phyloP scores from a whole-genome alignment of 2,113 vertebrate species.

The Emydura subglobosa region DNA sequence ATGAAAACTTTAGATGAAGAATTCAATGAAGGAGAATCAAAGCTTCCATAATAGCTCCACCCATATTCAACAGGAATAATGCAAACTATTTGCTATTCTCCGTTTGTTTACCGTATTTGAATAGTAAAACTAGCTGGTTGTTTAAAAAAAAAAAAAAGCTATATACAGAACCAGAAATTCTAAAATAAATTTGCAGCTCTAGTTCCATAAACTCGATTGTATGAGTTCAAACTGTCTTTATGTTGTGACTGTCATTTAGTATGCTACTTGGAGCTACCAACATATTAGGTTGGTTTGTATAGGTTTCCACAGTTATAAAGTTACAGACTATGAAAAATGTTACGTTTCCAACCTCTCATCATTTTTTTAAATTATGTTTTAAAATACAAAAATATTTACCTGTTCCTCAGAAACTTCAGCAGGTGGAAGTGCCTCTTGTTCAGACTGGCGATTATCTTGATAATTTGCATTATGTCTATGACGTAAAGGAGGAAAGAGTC shows the following conservation, averaged over 20 bases:
- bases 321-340: neutral
- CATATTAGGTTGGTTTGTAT: neutral
- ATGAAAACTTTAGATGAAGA: neutral
- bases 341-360: neutral
- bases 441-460: constrained; percentile 73
- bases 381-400: constrained; percentile 75
- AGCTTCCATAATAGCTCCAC: neutral
- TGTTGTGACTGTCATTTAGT: neutral
- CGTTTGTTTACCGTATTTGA: constrained; percentile 19
- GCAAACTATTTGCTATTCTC: neutral
- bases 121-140: neutral
- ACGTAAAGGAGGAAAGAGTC: constrained; percentile 90
- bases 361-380: neutral
- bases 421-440: constrained; percentile 79
- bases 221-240: fast-evolving
- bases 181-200: neutral
- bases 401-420: constrained; percentile 92
- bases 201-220: neutral
- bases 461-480: constrained; percentile 83
- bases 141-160: neutral
- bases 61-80: neutral
- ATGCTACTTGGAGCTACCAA: neutral
- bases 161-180: neutral
- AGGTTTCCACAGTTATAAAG: neutral
- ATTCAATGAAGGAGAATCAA: neutral